phyloP scores from a whole-genome alignment of 92 coral and sea anemone species.

The Blastomussa wellsi region DNA sequence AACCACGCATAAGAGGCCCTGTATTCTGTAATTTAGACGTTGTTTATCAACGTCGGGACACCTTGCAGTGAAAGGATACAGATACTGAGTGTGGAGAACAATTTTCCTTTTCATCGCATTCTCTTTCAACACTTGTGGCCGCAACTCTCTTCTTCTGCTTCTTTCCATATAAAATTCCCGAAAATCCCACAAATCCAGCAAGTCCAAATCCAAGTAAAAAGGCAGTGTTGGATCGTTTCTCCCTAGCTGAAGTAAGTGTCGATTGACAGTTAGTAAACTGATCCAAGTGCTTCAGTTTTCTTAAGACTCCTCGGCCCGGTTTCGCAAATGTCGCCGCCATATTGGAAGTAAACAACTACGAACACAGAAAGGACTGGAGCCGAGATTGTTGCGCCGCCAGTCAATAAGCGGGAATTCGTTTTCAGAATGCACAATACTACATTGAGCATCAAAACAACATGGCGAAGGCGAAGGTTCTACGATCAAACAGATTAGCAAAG shows the following conservation, averaged over 20 bases:
- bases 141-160: not conserved
- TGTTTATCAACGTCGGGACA: not conserved
- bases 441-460: constrained; percentile 16
- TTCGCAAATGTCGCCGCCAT: constrained; percentile 13
- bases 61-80: constrained; percentile 22
- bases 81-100: not conserved
- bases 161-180: constrained; percentile 28
- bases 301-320: not conserved
- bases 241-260: not conserved
- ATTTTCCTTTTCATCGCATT: not conserved
- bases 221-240: constrained; percentile 7
- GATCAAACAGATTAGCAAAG: not conserved
- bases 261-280: not conserved
- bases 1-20: not conserved
- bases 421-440: not conserved
- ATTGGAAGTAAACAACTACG: not conserved
- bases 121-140: not conserved
- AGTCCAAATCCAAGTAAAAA: constrained; percentile 34
- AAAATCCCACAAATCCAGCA: constrained; percentile 39
- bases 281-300: not conserved
- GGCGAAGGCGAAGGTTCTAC: not conserved
- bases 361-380: not conserved
- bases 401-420: constrained; percentile 1
- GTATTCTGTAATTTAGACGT: too few relatives aligned
- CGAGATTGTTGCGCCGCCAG: constrained; percentile 5